phyloP scores from a whole-genome alignment of 2,888 invertebrate genomes.

The Epirrhoe alternata region DNA sequence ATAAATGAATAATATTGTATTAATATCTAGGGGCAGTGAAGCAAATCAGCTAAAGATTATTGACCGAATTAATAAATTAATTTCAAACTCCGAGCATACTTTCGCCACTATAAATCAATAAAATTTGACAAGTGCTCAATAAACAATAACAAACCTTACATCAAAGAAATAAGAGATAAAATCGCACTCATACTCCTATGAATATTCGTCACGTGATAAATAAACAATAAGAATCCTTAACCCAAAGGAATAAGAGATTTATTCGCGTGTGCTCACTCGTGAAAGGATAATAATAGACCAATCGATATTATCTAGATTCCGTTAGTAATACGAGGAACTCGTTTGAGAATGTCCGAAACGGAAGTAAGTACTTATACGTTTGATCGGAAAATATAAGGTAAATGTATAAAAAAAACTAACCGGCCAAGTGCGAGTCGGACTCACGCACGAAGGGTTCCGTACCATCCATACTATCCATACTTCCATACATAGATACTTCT shows the following conservation, averaged over 20 bases:
- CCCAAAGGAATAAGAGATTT: slow-evolving; percentile 5
- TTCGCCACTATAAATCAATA: slow-evolving; percentile 49
- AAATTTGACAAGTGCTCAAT: slow-evolving; percentile 1
- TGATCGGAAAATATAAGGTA: slow-evolving; percentile 31
- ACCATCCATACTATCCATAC: too few species aligned
- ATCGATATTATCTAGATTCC: slow-evolving; percentile 57
- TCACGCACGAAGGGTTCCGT: too few species aligned
- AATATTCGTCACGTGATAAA: background rate
- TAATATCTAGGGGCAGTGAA: background rate
- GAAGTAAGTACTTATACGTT: slow-evolving; percentile 49
- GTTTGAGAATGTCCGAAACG: slow-evolving; percentile 53
- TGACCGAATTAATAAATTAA: slow-evolving; percentile 13
- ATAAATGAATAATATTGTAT: background rate
- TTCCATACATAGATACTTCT: too few species aligned
- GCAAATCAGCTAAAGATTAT: background rate
- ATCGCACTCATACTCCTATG: background rate
- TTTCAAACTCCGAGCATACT: slow-evolving; percentile 29
- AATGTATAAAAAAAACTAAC: slow-evolving; percentile 7
- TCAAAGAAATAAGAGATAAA: slow-evolving; percentile 3
- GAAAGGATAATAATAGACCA: slow-evolving; percentile 47
- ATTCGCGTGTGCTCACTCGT: slow-evolving; percentile 27
- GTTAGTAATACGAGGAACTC: slow-evolving; percentile 56
- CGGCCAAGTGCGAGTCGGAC: too few species aligned
- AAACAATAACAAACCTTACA: slow-evolving; percentile 9
- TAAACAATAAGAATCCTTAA: background rate